Base-by-base conservation (phyloP, 2,797 vertebrate genomes). In the Knipowitschia caucasica region DNA sequence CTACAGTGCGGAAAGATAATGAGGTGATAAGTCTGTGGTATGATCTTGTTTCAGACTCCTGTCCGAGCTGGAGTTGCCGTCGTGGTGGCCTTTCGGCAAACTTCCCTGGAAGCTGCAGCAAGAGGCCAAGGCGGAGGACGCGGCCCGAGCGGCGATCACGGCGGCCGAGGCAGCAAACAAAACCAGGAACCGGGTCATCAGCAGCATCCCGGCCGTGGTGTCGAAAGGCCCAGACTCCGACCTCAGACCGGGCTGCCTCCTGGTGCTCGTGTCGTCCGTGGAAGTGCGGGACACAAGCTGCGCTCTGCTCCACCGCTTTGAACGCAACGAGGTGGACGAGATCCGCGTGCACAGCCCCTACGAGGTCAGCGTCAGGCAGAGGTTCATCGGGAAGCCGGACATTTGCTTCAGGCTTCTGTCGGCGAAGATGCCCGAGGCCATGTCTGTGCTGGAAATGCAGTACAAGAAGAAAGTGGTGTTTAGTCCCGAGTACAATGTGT, bases 31-130 rank as follows among this genome's bases (percentile, higher is more conserved):
- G 38, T 12, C 23, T 14, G n/a, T 10, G 55, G n/a, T 23, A n/a
- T n/a, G n/a, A n/a, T 14, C 34, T 4, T 33, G 63, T 75, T 80
- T 21, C 78, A 98, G 96, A 79, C 81, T 98, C 42, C 68, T 99
- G 56, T 93, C 90, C 0, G 90, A 95, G 67, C 88, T 99, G 7
- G 97, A 99, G 72, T 92, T 92, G 65, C 94, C 95, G 0, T 76
- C 93, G 23, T 99, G 96, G 96, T 98, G 96, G 96, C 95, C 94
- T 0, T 98, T 98, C 55, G 87, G 92, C 61, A 89, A 86, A 73
- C 86, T 90, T n/a, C 88, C 92, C 25, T 94, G 94, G 94, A 95
- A 88, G 77, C 67, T 18, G 0, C 87, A 90, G 0, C 55, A 71
- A 42, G 90, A 93, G 23, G 31, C 62, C 1, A 91, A 89, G 39